Evolutionary conservation across 2,888 invertebrate genomes (phyloP).

Genomic region (Chydorus sphaericus): DNA sequence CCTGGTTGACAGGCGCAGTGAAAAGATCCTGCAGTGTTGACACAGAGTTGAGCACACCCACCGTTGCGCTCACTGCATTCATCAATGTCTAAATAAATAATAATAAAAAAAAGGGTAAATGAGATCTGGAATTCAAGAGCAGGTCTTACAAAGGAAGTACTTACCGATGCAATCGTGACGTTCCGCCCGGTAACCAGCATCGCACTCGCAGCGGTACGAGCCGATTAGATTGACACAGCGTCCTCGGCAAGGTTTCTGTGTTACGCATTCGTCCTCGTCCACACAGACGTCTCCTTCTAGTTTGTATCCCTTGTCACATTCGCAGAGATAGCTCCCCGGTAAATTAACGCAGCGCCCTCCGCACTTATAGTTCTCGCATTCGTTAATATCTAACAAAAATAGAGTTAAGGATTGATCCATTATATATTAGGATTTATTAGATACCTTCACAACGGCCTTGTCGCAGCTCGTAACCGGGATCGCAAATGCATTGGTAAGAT

Average conservation of each 20-base stretch:
- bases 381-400: constrained; percentile 26
- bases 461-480: constrained; percentile 26
- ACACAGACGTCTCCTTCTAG: constrained; percentile 19
- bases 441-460: constrained; percentile 23
- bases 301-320: constrained; percentile 24
- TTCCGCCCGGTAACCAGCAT: constrained; percentile 22
- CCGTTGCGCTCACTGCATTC: constrained; percentile 30
- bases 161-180: constrained; percentile 26
- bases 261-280: constrained; percentile 21
- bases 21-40: constrained; percentile 29
- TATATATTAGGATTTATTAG: background rate
- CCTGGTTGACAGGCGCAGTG: constrained; percentile 26
- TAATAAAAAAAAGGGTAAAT: background rate
- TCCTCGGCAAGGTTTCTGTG: constrained; percentile 18
- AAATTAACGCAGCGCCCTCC: constrained; percentile 27
- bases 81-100: constrained; percentile 24
- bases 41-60: constrained; percentile 28
- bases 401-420: background rate
- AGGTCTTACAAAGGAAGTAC: constrained; percentile 12
- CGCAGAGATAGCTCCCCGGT: constrained; percentile 27
- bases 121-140: background rate
- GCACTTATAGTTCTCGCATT: constrained; percentile 26
- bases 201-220: constrained; percentile 20
- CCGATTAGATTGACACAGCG: constrained; percentile 21
- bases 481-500: constrained; percentile 31